phyloP scores from a whole-genome alignment of 92 coral and sea anemone species.

The Virgularia gustaviana region DNA sequence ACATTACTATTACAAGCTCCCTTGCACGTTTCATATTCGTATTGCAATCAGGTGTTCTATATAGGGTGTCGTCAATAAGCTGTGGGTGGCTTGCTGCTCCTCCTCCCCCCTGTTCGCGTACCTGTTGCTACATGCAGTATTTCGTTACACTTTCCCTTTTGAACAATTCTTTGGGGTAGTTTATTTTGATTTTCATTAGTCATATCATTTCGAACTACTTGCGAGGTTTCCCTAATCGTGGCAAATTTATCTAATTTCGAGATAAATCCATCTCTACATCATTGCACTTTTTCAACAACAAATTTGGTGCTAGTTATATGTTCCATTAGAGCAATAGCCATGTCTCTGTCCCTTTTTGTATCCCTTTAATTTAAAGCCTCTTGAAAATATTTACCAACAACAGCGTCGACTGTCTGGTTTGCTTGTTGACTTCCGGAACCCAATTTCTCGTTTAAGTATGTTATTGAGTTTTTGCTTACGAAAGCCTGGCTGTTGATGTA shows the following conservation, averaged over 20 bases:
- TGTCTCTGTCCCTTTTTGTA: slow-evolving; percentile 19
- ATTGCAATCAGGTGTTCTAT: no score
- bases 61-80: neutral
- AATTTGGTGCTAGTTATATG: neutral
- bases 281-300: neutral
- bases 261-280: neutral
- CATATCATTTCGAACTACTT: neutral
- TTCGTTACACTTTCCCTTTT: neutral
- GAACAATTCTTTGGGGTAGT: neutral
- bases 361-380: neutral
- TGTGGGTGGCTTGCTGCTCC: neutral
- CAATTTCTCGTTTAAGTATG: slow-evolving; percentile 26
- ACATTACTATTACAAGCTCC: neutral
- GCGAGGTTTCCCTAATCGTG: neutral
- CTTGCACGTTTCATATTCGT: neutral
- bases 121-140: neutral
- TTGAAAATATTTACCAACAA: slow-evolving; percentile 17
- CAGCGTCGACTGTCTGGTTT: slow-evolving; percentile 23
- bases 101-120: neutral
- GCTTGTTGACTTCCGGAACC: slow-evolving; percentile 25
- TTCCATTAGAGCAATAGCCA: neutral
- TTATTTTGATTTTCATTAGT: neutral
- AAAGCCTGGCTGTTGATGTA: slow-evolving; percentile 45
- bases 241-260: neutral
- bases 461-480: slow-evolving; percentile 36